phyloP scores from a whole-genome alignment of 2,113 vertebrate species.

The Cavia aperea region DNA sequence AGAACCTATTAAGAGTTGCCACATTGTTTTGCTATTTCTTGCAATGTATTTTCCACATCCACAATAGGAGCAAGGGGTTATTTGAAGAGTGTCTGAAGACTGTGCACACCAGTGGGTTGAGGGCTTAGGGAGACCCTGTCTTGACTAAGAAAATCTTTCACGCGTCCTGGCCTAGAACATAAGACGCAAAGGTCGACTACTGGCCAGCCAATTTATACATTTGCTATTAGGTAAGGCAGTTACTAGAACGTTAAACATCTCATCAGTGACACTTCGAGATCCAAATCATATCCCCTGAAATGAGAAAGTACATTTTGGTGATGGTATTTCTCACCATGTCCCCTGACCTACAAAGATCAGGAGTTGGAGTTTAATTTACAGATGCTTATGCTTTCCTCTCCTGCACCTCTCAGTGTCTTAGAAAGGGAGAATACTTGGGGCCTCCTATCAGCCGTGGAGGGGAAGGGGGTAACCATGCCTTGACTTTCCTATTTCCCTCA shows the following conservation, averaged over 20 bases:
- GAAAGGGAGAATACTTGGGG: not conserved
- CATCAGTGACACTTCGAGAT: not conserved
- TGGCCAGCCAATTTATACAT: not conserved
- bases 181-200: not conserved
- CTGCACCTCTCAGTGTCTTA: not conserved
- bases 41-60: not conserved
- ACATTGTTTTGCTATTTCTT: not conserved
- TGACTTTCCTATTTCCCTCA: not conserved
- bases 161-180: not conserved
- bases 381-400: not conserved
- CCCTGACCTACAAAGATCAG: not conserved
- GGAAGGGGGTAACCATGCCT: not conserved
- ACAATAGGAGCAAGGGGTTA: not conserved
- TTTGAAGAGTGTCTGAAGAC: not conserved
- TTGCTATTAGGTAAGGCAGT: not conserved
- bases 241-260: not conserved
- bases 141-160: not conserved
- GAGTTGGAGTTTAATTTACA: not conserved
- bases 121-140: not conserved
- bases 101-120: not conserved
- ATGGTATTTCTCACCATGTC: not conserved
- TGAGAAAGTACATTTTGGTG: not conserved
- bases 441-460: not conserved
- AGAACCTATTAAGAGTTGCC: not conserved
- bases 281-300: not conserved